Conservation (phyloP, 2,888 invertebrate genomes). For the Heliconius charithonia region DNA sequence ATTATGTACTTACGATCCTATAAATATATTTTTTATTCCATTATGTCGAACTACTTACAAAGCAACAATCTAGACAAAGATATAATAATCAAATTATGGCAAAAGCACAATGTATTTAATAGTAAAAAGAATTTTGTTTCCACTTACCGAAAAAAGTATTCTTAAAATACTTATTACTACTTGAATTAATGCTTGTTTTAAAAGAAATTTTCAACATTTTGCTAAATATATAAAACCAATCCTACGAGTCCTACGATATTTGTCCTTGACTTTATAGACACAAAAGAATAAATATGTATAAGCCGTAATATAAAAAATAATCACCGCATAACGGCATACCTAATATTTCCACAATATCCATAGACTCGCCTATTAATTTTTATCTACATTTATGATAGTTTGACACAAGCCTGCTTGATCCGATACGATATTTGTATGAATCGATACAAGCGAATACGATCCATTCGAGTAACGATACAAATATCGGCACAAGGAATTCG, state of each 20-base stretch:
- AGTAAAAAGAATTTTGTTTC: not conserved
- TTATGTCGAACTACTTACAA: slow-evolving; percentile 6
- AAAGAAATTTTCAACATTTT: slow-evolving; percentile 49
- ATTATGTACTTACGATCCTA: not conserved
- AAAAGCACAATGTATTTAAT: slow-evolving; percentile 23
- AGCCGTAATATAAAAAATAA: slow-evolving; percentile 6
- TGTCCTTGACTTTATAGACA: not conserved
- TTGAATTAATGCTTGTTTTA: slow-evolving; percentile 43
- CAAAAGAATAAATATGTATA: not conserved
- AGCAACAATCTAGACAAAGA: slow-evolving; percentile 9
- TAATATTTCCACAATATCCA: not conserved
- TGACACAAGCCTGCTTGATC: not conserved
- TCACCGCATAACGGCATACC: not conserved
- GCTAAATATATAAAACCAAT: not conserved
- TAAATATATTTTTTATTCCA: not conserved
- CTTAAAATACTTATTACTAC: slow-evolving; percentile 47
- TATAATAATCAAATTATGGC: slow-evolving; percentile 26
- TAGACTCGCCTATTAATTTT: not conserved
- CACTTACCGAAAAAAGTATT: slow-evolving; percentile 54
- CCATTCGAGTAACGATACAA: too few relatives aligned
- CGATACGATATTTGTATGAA: too few relatives aligned
- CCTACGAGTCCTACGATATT: not conserved
- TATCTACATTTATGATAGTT: slow-evolving; percentile 6
- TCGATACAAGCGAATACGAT: too few relatives aligned
- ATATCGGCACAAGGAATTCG: too few relatives aligned